phyloP scores from a whole-genome alignment of 2,113 vertebrate species.

The Eleginops maclovinus region DNA sequence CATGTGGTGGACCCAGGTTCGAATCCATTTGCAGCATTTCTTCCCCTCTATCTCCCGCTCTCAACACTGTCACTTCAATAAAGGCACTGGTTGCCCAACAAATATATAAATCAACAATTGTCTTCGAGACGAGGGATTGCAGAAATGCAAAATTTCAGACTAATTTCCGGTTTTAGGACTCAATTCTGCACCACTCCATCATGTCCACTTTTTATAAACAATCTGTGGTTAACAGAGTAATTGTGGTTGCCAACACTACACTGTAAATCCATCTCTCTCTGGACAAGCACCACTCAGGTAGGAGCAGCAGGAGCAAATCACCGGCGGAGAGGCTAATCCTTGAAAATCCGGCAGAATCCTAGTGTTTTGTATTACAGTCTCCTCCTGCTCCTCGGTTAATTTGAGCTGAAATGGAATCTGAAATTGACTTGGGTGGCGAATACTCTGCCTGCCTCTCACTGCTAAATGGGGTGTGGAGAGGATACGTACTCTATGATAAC shows the following conservation, averaged over 20 bases:
- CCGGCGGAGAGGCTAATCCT: constrained; percentile 46
- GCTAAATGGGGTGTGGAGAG: constrained; percentile 24
- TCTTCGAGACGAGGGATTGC: too few species aligned
- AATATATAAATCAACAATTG: too few species aligned
- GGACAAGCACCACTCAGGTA: constrained; percentile 42
- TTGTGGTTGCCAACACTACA: background rate
- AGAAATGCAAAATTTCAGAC: too few species aligned
- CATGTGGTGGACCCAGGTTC: too few species aligned
- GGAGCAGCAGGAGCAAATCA: constrained; percentile 36
- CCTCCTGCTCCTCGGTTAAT: constrained; percentile 42
- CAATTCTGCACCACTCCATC: too few species aligned
- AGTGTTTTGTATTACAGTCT: constrained; percentile 36
- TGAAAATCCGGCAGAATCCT: constrained; percentile 41
- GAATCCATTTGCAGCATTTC: too few species aligned
- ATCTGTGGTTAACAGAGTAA: too few species aligned
- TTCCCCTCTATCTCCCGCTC: too few species aligned
- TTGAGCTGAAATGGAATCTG: constrained; percentile 58
- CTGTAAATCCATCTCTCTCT: background rate
- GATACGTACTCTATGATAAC: constrained; percentile 3
- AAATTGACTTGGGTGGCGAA: constrained; percentile 53
- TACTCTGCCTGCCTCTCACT: constrained; percentile 29
- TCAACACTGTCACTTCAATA: too few species aligned
- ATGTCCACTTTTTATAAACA: too few species aligned
- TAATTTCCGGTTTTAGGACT: too few species aligned
- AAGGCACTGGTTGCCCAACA: too few species aligned